Base-by-base conservation (phyloP, 2,797 vertebrate genomes). In the Poeciliopsis presidionis region DNA sequence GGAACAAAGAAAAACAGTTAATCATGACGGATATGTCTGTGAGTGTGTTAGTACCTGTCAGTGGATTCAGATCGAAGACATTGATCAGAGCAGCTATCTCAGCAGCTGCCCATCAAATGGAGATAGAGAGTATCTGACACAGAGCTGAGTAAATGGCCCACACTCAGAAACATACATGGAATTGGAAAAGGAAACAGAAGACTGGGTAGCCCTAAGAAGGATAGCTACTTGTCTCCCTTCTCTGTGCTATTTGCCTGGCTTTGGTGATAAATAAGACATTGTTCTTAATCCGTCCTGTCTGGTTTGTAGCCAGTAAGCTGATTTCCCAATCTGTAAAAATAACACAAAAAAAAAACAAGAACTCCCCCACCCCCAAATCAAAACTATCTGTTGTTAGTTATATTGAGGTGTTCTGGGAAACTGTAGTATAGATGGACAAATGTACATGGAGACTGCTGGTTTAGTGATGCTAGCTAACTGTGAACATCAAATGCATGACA, bases 91-190 rank as follows among this genome's bases (percentile, higher is more conserved):
- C 51, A 53, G 84, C 85, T 87, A 89, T 90, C 90, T 88, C 88
- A 87, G 86, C 91, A 92, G 87, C 84, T 89, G 88, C 84, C 90
- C 86, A 88, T 92, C 91, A 90, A 83, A 89, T 82, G 74, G 83
- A 92, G 87, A 93, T 83, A 79, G 85, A 92, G 85, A 77, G 82
- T 84, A 86, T 92, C 87, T 92, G 87, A 93, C 93, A 88, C 83
- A 80, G 86, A 80, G 78, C 65, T 84, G 77, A 85, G 82, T 84
- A 72, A 88, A 86, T 73, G 75, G 82, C 30, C 7, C 73, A 73
- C 73, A 61, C 13, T 65, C 16, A 73, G 12, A 77, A 30, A 39
- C 28, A 43, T 41, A 45, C 1, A 2, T 39, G 33, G 30, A 65
- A 47, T 28, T 59, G 8, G 5, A 13, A 30, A 55, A 47, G 45